A percentile compares a stretch with the other conserved stretches of the same genome.
These are phyloP conservation scores for Cecidostiba fungosa DNA, from an alignment of 2,888 invertebrate species.

Conservation along the genomic window DNA sequence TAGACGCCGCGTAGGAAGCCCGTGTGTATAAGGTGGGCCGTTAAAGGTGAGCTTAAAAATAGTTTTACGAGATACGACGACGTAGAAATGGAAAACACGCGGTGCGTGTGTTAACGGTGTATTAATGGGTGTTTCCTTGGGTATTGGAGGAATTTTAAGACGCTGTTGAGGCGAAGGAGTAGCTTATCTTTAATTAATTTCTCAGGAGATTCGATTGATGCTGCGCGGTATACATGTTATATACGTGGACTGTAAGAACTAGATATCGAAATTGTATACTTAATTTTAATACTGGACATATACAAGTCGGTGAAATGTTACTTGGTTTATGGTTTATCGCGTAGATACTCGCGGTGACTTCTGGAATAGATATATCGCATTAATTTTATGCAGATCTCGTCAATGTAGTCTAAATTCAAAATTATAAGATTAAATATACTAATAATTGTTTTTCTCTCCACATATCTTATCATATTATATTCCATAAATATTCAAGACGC, in stretches of 20 bases:
- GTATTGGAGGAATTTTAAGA: constrained; percentile 31
- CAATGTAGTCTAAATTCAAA: too few relatives aligned
- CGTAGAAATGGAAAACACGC: constrained; percentile 21
- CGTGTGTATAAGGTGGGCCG: background rate
- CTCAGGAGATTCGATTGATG: constrained; percentile 29
- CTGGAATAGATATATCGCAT: too few relatives aligned
- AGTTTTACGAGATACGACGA: constrained; percentile 26
- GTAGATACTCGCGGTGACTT: too few relatives aligned
- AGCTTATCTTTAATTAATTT: constrained; percentile 52
- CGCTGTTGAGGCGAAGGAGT: background rate
- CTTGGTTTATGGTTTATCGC: background rate
- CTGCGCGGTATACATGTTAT: background rate
- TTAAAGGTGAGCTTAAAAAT: constrained; percentile 42
- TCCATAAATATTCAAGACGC: background rate
- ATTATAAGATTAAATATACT: background rate
- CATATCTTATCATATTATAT: background rate
- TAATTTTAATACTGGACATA: background rate
- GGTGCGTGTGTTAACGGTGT: constrained; percentile 22
- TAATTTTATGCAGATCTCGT: too few relatives aligned
- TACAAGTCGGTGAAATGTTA: background rate
- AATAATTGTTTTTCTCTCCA: background rate
- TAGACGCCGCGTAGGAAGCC: constrained; percentile 9
- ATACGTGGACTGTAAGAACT: background rate
- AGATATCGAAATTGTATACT: background rate
- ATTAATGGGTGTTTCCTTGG: constrained; percentile 43